These are phyloP conservation scores for Rhadinocentrus ornatus DNA, from an alignment of 2,797 vertebrate genomes.

Conservation along the genomic window DNA sequence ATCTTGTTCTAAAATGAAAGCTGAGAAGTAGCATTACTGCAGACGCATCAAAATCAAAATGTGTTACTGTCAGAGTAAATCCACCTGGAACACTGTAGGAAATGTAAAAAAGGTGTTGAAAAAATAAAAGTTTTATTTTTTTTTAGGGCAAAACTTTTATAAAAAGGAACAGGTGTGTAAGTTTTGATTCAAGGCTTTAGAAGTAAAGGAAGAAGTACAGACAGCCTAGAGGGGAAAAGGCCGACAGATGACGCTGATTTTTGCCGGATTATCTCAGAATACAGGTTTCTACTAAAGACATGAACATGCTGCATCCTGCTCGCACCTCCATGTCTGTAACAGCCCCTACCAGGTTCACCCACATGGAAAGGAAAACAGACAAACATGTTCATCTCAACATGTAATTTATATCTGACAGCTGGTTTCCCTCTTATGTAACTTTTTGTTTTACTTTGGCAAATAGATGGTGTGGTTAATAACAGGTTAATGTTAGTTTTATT, in stretches of 20 bases:
- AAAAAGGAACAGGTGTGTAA: not conserved
- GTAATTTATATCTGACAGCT: not conserved
- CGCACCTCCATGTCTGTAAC: not conserved
- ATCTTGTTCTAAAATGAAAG: too few species aligned
- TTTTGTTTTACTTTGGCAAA: conserved; percentile 26
- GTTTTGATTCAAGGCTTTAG: conserved; percentile 68
- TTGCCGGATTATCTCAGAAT: not conserved
- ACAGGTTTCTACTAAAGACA: not conserved
- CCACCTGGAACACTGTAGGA: too few species aligned
- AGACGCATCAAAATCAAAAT: too few species aligned
- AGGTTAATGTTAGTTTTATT: not conserved
- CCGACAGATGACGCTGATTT: not conserved
- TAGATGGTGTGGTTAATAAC: not conserved
- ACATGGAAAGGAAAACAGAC: not conserved
- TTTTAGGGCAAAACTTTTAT: conserved; percentile 51
- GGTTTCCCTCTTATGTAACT: conserved; percentile 2
- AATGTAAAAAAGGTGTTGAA: conserved; percentile 12
- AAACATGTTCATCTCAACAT: not conserved
- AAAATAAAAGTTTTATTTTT: conserved; percentile 48
- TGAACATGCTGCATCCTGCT: not conserved
- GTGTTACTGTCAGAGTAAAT: too few species aligned
- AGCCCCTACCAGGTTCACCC: not conserved
- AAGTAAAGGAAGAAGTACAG: conserved; percentile 62
- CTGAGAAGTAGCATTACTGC: too few species aligned
- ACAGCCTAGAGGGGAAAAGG: conserved; percentile 31